Conservation (phyloP, 2,797 vertebrate genomes). For the Epinephelus coioides region DNA sequence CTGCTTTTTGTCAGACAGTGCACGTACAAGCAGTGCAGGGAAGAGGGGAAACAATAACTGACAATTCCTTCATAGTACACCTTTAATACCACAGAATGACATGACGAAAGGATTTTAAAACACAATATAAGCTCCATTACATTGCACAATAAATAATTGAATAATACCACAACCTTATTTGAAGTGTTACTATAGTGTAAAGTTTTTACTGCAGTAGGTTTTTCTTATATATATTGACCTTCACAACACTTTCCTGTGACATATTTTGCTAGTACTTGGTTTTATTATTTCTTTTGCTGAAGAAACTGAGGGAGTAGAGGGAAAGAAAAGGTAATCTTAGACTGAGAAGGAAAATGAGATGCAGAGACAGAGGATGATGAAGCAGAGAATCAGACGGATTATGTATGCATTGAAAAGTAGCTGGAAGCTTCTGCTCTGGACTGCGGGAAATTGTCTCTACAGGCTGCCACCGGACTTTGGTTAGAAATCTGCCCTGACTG, state of each 20-base stretch:
- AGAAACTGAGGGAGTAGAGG: background rate
- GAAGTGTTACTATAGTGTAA: no score
- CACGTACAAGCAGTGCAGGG: no score
- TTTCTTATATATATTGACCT: no score
- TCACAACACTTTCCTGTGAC: background rate
- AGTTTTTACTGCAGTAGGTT: background rate
- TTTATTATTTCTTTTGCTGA: background rate
- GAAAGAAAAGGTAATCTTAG: background rate
- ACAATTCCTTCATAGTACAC: no score
- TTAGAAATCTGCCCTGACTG: background rate
- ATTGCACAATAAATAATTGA: no score
- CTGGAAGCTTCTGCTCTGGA: constrained; percentile 9
- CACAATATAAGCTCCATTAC: no score
- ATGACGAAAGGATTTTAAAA: no score
- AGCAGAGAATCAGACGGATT: background rate
- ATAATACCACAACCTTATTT: background rate
- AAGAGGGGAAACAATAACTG: no score
- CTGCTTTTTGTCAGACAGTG: no score
- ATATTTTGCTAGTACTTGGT: background rate
- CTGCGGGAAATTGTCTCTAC: background rate
- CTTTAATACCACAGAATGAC: no score
- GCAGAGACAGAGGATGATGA: background rate
- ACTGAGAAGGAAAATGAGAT: background rate
- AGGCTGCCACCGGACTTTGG: background rate
- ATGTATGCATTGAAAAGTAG: background rate